Base-by-base conservation (phyloP, 2,113 vertebrate species). In the Mus spicilegus region DNA sequence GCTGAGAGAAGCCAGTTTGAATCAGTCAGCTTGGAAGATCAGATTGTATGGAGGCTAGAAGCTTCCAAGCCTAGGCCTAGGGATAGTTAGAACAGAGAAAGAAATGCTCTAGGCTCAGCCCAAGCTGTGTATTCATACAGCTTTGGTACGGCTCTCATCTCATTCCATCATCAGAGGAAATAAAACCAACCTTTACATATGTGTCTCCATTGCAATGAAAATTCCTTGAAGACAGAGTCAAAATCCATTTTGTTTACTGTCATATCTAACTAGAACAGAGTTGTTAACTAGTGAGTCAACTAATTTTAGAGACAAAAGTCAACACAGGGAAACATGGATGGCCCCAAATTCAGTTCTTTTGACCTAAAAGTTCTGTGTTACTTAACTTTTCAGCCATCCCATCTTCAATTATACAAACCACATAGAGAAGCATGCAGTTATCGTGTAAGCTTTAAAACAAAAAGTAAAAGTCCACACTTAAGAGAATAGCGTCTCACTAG, bases 241-340 rank as follows among this genome's bases (percentile, higher is more conserved):
- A 90, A 94, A 69, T 63, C 1, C 7, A 51, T 63, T 91, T 84
- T 87, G 39, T 90, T 91, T n/a, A 61, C 90, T 22, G 76, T 51
- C 94, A 54, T 67, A 93, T 65, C 1, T 24, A 75, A 95, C 73
- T 4, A 56, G 70, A 42, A 90, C 65, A 63, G 80, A 80, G 39
- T n/a, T 89, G n/a, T 91, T 87, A 88, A 63, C 65, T 73, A 90
- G 84, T 67, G 19, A 92, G 87, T 56, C 72, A 77, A 75, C 77
- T 75, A 67, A 39, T 69, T 76, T 80, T 69, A 70, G 87, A 87
- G 88, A 28, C 81, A 58, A 78, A 90, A 84, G 24, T 63, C 84
- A 93, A 70, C 63, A 89, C 51, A 65, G 30, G 5, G 46, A 8
- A 51, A 80, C 26, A 49, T 9, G 46, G 89, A 86, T 89, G 65